Evolutionary conservation across 1,140 invertebrate species (phyloP), one percentile per base, ranked within the genome.

Genomic region (Notospermus geniculatus): DNA sequence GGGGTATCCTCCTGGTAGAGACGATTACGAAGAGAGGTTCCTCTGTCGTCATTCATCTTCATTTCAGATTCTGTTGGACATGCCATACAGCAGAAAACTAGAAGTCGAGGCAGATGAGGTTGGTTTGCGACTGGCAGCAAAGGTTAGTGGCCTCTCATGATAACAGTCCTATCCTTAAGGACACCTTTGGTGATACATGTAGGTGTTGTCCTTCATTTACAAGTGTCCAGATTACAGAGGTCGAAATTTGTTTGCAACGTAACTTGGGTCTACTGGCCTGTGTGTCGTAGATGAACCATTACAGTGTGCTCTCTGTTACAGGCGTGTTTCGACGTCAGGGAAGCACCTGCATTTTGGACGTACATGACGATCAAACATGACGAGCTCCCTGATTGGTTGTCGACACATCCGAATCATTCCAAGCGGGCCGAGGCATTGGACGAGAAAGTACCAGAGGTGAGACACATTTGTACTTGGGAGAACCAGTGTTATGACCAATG

Each of bases 81-180:
- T 87, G 28, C 87, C 88, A 1, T 87, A 86, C 70, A 85, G 80
- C 53, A 78, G 87, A 69, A 71, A 75, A 30, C 61, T 86, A 53
- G 88, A 89, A 77, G 80, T 57, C 23, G 88, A 89, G 78, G 88
- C 88, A 56, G 88, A 89, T 75, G 74, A 83, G 65, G 80, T 89
- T 29, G 88, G 88, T 29, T 61, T 89, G 5, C 68, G 78, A 57
- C 69, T 89, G 39, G 82, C 85, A 56, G 86, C 87, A n/a, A 88
- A 84, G 80, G 86, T 87, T n/a, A n/a, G n/a, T n/a, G n/a, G n/a
- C n/a, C n/a, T n/a, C n/a, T n/a, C n/a, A n/a, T n/a, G n/a, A n/a
- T n/a, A n/a, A n/a, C n/a, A n/a, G n/a, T n/a, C n/a, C n/a, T n/a
- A n/a, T n/a, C n/a, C n/a, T n/a, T n/a, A n/a, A n/a, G n/a, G n/a